A percentile compares a stretch with the other conserved stretches of the same genome.
Evolutionary conservation across 2,113 vertebrate genomes (phyloP).

Genomic region (Protobothrops mucrosquamatus): DNA sequence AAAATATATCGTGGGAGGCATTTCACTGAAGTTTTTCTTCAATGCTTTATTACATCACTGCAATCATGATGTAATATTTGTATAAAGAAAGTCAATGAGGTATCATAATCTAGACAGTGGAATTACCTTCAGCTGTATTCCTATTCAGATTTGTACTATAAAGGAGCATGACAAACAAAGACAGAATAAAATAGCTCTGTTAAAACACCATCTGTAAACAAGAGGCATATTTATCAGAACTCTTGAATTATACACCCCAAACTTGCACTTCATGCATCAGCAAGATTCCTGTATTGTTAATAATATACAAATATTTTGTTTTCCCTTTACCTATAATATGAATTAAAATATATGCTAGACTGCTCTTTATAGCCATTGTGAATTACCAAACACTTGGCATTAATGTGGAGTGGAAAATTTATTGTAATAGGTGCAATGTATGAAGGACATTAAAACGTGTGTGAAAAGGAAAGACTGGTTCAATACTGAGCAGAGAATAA

Average conservation of each 20-base stretch:
- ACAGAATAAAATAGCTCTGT: constrained; percentile 95
- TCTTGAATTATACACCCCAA: constrained; percentile 43
- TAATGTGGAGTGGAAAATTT: neutral
- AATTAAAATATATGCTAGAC: neutral
- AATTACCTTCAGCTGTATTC: constrained; percentile 94
- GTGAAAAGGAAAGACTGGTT: neutral
- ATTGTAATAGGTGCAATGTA: neutral
- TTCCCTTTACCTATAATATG: neutral
- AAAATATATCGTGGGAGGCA: constrained; percentile 64
- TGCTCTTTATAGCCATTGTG: neutral
- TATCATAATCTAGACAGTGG: constrained; percentile 74
- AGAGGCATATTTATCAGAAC: constrained; percentile 67
- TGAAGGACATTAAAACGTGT: neutral
- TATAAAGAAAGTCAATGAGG: constrained; percentile 82
- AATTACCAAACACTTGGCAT: neutral
- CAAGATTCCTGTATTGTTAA: constrained; percentile 12
- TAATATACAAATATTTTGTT: neutral
- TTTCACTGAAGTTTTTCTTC: constrained; percentile 63
- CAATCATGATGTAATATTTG: constrained; percentile 81
- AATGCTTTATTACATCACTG: constrained; percentile 82
- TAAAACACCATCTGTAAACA: constrained; percentile 76
- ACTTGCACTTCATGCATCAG: constrained; percentile 34
- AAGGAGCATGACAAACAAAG: constrained; percentile 90
- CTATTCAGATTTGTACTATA: constrained; percentile 99
- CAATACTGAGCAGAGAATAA: neutral